phyloP scores from a whole-genome alignment of 2,797 vertebrate species.

The Tangara arthus region DNA sequence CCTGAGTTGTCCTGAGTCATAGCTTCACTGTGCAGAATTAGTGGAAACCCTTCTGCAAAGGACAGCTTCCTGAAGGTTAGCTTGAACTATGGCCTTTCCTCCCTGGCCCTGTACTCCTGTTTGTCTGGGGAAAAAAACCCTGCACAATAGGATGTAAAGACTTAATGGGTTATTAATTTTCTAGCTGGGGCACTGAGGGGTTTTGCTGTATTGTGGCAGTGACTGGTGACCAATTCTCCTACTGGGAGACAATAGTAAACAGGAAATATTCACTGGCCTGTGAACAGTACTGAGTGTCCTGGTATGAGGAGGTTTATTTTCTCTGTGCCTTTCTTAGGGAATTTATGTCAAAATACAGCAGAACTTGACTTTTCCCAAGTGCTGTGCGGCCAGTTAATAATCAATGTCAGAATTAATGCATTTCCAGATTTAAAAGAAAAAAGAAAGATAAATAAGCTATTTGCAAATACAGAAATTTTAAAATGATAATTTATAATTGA shows the following conservation, averaged over 20 bases:
- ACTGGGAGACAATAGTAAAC: background rate
- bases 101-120: background rate
- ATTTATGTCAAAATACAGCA: background rate
- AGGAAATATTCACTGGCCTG: background rate
- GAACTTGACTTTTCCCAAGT: background rate
- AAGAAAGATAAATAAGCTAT: background rate
- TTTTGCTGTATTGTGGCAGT: background rate
- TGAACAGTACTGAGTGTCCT: background rate
- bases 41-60: background rate
- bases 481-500: background rate
- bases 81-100: background rate
- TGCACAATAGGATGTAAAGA: background rate
- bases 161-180: background rate
- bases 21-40: background rate
- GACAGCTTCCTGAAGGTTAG: background rate
- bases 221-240: background rate
- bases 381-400: background rate
- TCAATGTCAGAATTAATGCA: background rate
- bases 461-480: background rate
- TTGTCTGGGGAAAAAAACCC: background rate
- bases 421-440: background rate
- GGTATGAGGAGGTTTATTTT: background rate
- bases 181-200: background rate
- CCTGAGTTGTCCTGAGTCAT: background rate
- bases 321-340: conserved; percentile 12